phyloP scores from a whole-genome alignment of 2,888 invertebrate genomes.

The Neoitamus cyanurus region DNA sequence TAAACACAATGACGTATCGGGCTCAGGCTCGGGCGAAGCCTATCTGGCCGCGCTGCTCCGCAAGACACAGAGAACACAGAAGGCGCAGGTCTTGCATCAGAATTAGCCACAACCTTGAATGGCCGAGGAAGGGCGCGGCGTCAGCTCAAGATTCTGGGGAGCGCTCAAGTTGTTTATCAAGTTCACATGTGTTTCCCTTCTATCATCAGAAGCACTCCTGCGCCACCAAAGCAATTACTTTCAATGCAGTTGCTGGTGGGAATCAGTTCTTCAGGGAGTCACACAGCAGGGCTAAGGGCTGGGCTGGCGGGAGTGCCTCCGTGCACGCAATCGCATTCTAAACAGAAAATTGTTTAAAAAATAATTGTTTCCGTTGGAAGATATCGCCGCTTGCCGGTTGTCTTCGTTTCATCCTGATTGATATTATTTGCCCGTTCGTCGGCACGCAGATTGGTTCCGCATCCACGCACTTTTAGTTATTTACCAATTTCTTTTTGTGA shows the following conservation, averaged over 20 bases:
- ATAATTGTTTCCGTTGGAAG: not conserved
- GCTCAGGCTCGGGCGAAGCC: not conserved
- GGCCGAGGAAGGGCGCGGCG: not conserved
- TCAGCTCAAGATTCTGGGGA: not conserved
- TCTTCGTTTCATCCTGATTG: not conserved
- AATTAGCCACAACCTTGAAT: slow-evolving; percentile 7
- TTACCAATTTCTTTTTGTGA: too few relatives aligned
- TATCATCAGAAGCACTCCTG: not conserved
- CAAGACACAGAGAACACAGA: not conserved
- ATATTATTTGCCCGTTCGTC: too few relatives aligned
- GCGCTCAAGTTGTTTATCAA: not conserved
- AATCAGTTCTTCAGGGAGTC: not conserved
- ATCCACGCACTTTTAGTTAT: too few relatives aligned
- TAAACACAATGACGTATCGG: slow-evolving; percentile 9
- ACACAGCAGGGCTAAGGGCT: not conserved
- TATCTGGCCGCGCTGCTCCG: not conserved
- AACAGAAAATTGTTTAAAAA: not conserved
- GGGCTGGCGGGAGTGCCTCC: not conserved
- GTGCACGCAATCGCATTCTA: not conserved
- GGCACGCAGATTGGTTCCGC: too few relatives aligned
- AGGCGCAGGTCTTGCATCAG: slow-evolving; percentile 13
- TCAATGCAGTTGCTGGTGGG: not conserved
- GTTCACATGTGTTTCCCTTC: slow-evolving; percentile 3
- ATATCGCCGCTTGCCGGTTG: not conserved
- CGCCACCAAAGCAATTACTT: not conserved